These are phyloP conservation scores for Argyrosomus japonicus DNA, from an alignment of 2,113 vertebrate species.

Conservation along the genomic window DNA sequence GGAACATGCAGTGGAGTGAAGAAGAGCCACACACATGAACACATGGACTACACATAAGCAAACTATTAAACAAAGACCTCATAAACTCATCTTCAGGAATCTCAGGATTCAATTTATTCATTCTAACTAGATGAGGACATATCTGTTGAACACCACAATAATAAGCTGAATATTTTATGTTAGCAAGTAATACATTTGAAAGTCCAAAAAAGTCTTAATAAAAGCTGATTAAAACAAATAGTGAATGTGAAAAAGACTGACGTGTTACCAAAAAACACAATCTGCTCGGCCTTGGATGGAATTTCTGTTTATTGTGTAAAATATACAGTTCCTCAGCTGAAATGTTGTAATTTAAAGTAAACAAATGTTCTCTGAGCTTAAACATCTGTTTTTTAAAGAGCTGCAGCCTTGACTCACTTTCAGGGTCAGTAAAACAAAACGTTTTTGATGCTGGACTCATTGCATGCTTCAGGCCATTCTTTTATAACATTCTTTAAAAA, in stretches of 20 bases:
- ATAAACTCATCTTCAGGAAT: slow-evolving; percentile 17
- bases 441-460: background rate
- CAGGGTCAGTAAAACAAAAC: slow-evolving; percentile 27
- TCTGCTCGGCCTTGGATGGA: background rate
- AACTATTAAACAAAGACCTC: slow-evolving; percentile 3
- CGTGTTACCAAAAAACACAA: slow-evolving; percentile 40
- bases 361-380: slow-evolving; percentile 13
- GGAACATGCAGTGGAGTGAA: background rate
- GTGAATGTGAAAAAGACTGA: slow-evolving; percentile 26
- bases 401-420: slow-evolving; percentile 2
- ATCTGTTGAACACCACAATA: slow-evolving; percentile 6
- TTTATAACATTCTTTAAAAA: slow-evolving; percentile 12
- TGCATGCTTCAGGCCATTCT: background rate
- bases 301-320: slow-evolving; percentile 11
- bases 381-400: slow-evolving; percentile 48
- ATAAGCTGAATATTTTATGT: slow-evolving; percentile 33
- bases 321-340: slow-evolving; percentile 2
- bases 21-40: background rate
- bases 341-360: slow-evolving; percentile 18
- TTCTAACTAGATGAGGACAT: background rate
- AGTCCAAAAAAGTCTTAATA: slow-evolving; percentile 10
- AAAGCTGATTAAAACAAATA: slow-evolving; percentile 1
- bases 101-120: slow-evolving; percentile 8
- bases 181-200: slow-evolving; percentile 17
- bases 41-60: slow-evolving; percentile 1